These are phyloP conservation scores for Chanos chanos DNA, from an alignment of 2,797 vertebrate genomes.

Conservation along the genomic window DNA sequence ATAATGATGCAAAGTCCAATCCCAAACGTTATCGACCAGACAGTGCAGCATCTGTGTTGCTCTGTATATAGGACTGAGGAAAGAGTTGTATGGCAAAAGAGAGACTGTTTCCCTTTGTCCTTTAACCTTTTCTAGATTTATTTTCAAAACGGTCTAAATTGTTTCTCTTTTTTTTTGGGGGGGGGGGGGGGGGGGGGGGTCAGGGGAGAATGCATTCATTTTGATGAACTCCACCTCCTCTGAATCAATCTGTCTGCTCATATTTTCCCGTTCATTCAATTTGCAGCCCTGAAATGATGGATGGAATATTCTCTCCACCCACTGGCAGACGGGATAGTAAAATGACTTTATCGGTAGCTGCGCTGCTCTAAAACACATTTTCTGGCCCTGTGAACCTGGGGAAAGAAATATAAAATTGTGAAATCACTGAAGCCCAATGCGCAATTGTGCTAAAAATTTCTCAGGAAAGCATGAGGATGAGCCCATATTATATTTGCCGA, in stretches of 20 bases:
- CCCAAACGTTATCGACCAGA: no score
- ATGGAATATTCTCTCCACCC: not conserved
- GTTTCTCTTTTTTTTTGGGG: not conserved
- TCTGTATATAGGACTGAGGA: no score
- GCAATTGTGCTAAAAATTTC: not conserved
- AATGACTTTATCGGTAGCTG: slow-evolving; percentile 7
- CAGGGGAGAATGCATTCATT: not conserved
- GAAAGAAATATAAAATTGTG: not conserved
- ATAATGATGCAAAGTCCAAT: no score
- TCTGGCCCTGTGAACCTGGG: slow-evolving; percentile 1
- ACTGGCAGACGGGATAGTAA: not conserved
- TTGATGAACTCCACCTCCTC: not conserved
- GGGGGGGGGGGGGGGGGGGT: no score
- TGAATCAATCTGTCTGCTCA: not conserved
- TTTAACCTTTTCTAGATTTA: not conserved
- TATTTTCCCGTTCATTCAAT: not conserved
- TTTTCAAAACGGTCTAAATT: not conserved
- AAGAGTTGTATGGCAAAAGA: no score
- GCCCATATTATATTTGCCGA: no score
- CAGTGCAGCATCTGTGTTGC: no score
- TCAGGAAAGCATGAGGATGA: not conserved
- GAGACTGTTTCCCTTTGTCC: not conserved
- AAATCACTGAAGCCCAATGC: not conserved
- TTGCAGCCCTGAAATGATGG: not conserved
- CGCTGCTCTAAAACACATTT: not conserved